These are phyloP conservation scores for Brachionus paranguensis DNA, from an alignment of 1,140 invertebrate genomes.

Conservation along the genomic window DNA sequence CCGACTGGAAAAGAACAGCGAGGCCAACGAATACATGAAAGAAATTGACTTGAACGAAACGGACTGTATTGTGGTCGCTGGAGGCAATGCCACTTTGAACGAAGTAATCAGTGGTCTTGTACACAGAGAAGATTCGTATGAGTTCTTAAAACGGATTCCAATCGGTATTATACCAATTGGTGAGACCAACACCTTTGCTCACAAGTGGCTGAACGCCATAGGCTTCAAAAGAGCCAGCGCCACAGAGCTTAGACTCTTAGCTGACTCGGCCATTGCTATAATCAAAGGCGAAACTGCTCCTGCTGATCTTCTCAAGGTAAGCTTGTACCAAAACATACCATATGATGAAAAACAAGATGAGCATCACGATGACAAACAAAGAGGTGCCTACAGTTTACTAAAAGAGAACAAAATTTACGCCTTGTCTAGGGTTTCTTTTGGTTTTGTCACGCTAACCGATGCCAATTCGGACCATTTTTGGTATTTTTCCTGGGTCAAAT, in stretches of 20 bases:
- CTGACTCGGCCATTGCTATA: constrained; percentile 24
- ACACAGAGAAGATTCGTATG: constrained; percentile 3
- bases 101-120: constrained; percentile 30
- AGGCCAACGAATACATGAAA: constrained; percentile 25
- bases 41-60: constrained; percentile 35
- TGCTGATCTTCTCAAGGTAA: constrained; percentile 30
- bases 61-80: constrained; percentile 17
- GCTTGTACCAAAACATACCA: constrained; percentile 13
- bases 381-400: constrained; percentile 25
- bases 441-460: constrained; percentile 23
- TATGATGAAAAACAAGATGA: constrained; percentile 20
- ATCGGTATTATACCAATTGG: constrained; percentile 26
- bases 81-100: constrained; percentile 30
- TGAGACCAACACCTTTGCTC: constrained; percentile 2
- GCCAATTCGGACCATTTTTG: constrained; percentile 13
- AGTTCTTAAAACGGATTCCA: constrained; percentile 21
- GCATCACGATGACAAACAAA: constrained; percentile 16
- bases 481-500: constrained; percentile 25
- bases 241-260: background rate
- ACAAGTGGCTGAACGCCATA: constrained; percentile 9
- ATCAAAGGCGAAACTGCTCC: constrained; percentile 38
- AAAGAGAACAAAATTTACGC: constrained; percentile 38
- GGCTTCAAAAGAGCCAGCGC: background rate
- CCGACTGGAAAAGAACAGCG: constrained; percentile 7
- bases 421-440: background rate